Base-by-base conservation (phyloP, 2,113 vertebrate genomes). In the Pheucticus melanocephalus region DNA sequence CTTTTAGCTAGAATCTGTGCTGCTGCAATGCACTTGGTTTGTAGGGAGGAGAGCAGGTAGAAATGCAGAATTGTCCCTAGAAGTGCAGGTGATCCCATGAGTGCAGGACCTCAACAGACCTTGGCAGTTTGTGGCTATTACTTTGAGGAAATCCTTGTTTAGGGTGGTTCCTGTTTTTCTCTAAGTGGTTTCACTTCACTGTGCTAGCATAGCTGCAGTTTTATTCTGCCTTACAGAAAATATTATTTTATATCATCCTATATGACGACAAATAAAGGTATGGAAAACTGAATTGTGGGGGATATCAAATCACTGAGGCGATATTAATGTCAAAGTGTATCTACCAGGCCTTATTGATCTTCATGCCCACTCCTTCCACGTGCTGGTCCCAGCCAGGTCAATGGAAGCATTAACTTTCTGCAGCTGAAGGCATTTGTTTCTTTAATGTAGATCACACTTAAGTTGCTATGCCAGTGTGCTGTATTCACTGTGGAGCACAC, bases 121-220 rank as follows among this genome's bases (percentile, higher is more conserved):
- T 77, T 37, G 23, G 17, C 25, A 66, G 25, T 61, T 66, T 53
- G 14, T 63, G 9, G 25, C 40, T 61, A 3, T 42, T 45, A 40
- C 50, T 86, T 80, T 61, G 54, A 63, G 28, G 28, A 86, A 96
- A 45, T 50, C 42, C 28, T 92, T 61, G 4, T 37, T 77, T 83
- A 48, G 31, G 21, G 10, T 86, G 51, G 40, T 30, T 70, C 10
- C 72, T n/a, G 11, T 35, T 86, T 89, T 79, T 76, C 45, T 90
- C 8, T 12, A 30, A 50, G 48, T 60, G 24, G 6, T 56, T 80
- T 90, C 30, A 53, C 5, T 42, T 79, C 24, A 48, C 9, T 10
- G 7, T 45, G 28, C 50, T 88, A 68, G 10, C n/a, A 69, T 37
- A 61, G 27, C 71, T 72, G n/a, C 50, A 19, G 1, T 73, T 73